phyloP scores from a whole-genome alignment of 2,797 vertebrate species.

The Rhinogobio ventralis region DNA sequence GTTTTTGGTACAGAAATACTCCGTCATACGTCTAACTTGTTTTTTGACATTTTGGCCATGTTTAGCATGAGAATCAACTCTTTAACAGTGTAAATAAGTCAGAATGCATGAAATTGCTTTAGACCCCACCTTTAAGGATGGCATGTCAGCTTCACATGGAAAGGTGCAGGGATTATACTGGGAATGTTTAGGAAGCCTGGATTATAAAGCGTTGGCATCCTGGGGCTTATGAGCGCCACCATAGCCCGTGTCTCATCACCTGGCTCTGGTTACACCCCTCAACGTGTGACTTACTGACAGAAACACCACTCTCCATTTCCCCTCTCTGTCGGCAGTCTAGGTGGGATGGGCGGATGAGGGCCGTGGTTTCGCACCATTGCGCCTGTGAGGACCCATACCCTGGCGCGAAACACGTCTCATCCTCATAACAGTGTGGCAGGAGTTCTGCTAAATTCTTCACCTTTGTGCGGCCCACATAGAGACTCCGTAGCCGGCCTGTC shows the following conservation, averaged over 20 bases:
- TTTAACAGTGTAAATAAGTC: too few species aligned
- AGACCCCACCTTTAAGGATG: not conserved
- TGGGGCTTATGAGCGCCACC: slow-evolving; percentile 3
- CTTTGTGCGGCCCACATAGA: slow-evolving; percentile 55
- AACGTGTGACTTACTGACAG: slow-evolving; percentile 13
- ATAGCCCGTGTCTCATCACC: slow-evolving; percentile 35
- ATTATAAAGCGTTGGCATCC: slow-evolving; percentile 29
- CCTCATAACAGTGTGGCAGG: slow-evolving; percentile 25
- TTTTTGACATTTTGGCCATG: too few species aligned
- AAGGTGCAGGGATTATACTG: slow-evolving; percentile 33
- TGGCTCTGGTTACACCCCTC: slow-evolving; percentile 38
- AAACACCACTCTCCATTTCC: slow-evolving; percentile 17
- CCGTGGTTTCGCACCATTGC: slow-evolving; percentile 42
- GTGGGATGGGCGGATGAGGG: slow-evolving; percentile 35
- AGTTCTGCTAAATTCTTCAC: slow-evolving; percentile 66
- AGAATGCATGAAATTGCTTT: too few species aligned
- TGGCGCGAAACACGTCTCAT: slow-evolving; percentile 19
- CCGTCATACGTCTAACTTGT: too few species aligned
- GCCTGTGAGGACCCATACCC: slow-evolving; percentile 54
- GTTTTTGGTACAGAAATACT: too few species aligned
- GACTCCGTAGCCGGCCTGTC: slow-evolving; percentile 40
- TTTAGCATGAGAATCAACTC: too few species aligned
- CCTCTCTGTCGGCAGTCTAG: slow-evolving; percentile 13
- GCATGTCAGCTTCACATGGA: slow-evolving; percentile 1
- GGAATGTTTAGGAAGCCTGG: slow-evolving; percentile 39